Evolutionary conservation across 2,888 invertebrate species (phyloP).

Genomic region (Pegoplata infirma): DNA sequence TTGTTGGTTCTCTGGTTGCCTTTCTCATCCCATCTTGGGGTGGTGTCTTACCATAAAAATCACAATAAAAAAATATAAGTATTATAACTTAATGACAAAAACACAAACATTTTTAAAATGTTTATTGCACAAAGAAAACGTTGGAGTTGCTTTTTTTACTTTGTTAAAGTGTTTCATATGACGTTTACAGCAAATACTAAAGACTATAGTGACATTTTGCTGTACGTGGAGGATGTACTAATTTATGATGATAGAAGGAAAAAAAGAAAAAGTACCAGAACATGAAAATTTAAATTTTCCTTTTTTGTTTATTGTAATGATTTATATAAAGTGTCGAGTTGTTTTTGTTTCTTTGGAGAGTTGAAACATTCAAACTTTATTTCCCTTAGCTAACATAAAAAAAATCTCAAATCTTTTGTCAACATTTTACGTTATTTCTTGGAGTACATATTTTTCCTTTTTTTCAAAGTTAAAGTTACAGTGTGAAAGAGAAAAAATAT

Average conservation of each 20-base stretch:
- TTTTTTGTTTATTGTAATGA: slow-evolving; percentile 13
- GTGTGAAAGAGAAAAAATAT: too few species aligned
- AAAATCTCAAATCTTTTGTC: slow-evolving; percentile 29
- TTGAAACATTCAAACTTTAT: slow-evolving; percentile 16
- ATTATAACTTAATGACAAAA: not conserved
- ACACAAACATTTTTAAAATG: not conserved
- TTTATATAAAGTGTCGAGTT: not conserved
- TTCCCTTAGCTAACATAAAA: slow-evolving; percentile 16
- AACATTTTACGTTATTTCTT: not conserved
- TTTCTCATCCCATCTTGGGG: not conserved
- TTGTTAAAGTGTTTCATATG: not conserved
- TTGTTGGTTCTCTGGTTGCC: too few species aligned
- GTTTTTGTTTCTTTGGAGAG: not conserved
- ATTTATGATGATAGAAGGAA: too few species aligned
- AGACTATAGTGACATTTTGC: not conserved
- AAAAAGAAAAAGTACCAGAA: not conserved
- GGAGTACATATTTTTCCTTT: not conserved
- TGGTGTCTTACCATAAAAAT: not conserved
- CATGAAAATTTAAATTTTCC: not conserved
- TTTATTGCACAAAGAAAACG: not conserved
- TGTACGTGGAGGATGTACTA: not conserved
- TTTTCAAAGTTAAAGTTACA: not conserved
- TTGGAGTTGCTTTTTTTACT: not conserved
- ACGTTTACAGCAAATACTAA: slow-evolving; percentile 8
- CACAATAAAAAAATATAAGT: not conserved